A percentile compares a stretch with the other conserved stretches of the same genome.
Evolutionary conservation across 2,888 invertebrate species (phyloP).

Genomic region (Danaus chrysippus): DNA sequence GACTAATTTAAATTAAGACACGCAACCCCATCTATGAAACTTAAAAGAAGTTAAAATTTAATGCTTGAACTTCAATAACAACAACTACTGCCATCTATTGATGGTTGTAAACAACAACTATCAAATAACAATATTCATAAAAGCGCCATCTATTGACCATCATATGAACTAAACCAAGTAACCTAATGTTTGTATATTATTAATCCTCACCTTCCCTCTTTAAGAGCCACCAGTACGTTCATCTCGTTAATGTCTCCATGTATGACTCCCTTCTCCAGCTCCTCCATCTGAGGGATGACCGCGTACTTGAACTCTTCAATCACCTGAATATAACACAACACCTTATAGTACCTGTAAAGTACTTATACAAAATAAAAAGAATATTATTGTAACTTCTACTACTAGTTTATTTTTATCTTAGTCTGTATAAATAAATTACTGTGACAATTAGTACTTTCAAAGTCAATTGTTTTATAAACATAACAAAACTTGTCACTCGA

Average conservation of each 20-base stretch:
- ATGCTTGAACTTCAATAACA: not conserved
- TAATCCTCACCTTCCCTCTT: conserved; percentile 57
- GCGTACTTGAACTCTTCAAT: conserved; percentile 82
- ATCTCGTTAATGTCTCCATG: conserved; percentile 96
- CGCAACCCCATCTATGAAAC: too few species aligned
- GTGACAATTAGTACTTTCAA: too few species aligned
- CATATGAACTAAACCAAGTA: too few species aligned
- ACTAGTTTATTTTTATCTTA: too few species aligned
- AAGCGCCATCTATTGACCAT: not conserved
- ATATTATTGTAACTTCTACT: not conserved
- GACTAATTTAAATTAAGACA: too few species aligned
- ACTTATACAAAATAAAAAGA: not conserved
- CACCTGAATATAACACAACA: conserved; percentile 46
- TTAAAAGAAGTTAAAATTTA: too few species aligned
- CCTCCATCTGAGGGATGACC: conserved; percentile 78
- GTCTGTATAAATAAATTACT: too few species aligned
- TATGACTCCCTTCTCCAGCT: conserved; percentile 84
- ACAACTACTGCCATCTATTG: not conserved
- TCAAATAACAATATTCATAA: not conserved
- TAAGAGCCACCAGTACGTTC: conserved; percentile 84
- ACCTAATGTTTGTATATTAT: not conserved
- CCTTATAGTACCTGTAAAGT: not conserved
- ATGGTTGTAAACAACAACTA: not conserved
- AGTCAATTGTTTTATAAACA: too few species aligned
- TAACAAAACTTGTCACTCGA: too few species aligned